Evolutionary conservation across 2,888 invertebrate genomes (phyloP), one percentile per base, ranked within the genome.

Genomic region (Tupiocoris notatus): DNA sequence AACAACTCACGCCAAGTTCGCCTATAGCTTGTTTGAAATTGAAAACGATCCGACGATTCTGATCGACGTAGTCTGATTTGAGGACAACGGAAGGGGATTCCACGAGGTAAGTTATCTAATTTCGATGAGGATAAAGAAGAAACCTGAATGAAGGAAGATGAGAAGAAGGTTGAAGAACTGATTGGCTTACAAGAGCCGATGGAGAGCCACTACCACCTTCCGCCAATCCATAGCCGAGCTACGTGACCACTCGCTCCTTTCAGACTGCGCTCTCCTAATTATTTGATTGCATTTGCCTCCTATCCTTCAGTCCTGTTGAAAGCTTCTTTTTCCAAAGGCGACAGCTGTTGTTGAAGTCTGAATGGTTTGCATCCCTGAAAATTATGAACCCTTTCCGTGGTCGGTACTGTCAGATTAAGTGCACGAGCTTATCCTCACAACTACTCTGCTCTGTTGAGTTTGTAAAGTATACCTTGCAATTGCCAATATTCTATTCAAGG

Each of bases 241-340:
- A 73, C 73, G 73, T 73, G 73, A 73, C 73, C 73, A 73, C 73
- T 63, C 63, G 25, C 39, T 63, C 73, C 23, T 63, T 73, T 73
- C 63, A 73, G 25, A 73, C 62, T 71, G 23, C 73, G 62, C 18
- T 7, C 59, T 56, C 73, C 63, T 73, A 73, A 73, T 73, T 73
- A 64, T 64, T 63, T 73, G 39, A 73, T 73, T 64, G 64, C 73
- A 62, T 73, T 73, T 73, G 9, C 73, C 73, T 73, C 64, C 58
- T 39, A 63, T 73, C 73, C 73, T 54, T 73, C 64, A 56, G 39
- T 62, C 63, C 73, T 59, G 39, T 54, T 62, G 63, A 73, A 59
- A 59, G 70, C 70, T 25, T 59, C 39, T 59, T 70, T 70, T 68
- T 59, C 58, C 24, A 59, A 23, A 59, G n/a, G 23, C 54, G 59